Evolutionary conservation across 2,113 vertebrate genomes (phyloP), one percentile per base, ranked within the genome.

Genomic region (Hyperopisus bebe): DNA sequence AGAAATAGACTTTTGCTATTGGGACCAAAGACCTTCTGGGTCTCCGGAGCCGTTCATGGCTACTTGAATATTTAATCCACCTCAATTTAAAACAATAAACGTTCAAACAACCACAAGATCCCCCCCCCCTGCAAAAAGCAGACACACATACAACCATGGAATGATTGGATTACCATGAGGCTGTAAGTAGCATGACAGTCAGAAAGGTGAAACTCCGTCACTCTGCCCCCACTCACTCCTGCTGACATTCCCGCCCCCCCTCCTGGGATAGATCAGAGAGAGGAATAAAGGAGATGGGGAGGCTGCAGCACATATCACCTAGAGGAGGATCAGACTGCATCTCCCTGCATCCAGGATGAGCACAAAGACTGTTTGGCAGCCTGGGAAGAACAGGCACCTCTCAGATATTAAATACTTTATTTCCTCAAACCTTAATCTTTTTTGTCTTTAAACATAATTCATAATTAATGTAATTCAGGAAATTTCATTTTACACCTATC

Each of bases 121-220:
- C 48, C 44, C 50, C 50, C 31, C 3, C n/a, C 47, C 3, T 13
- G 1, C 5, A n/a, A 10, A 31, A 51, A n/a, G 27, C 24, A 51
- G 13, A 51, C 5, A 39, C 47, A 82, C 17, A 89, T 47, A 44
- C 84, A 21, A 46, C 55, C 44, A n/a, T 31, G 62, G n/a, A 84
- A 58, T 27, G n/a, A 70, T 19, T 31, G 44, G 17, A 42, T 42
- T 21, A 17, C 80, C 39, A 84, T 31, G 85, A 53, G 53, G 21
- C 11, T 51, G 35, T 87, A 47, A 87, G 88, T 90, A 87, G 66
- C 89, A 90, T 90, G 47, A 15, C 85, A 55, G 80, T 77, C 47
- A 77, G 31, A 47, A 53, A 27, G 31, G 27, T 53, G 0, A 86
- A 24, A 3, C n/a, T 35, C 47, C n/a, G 5, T 35, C 6, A 10